A percentile compares a stretch with the other conserved stretches of the same genome.
These are phyloP conservation scores for Molossus molossus DNA, from an alignment of 2,797 vertebrate genomes.

Conservation along the genomic window DNA sequence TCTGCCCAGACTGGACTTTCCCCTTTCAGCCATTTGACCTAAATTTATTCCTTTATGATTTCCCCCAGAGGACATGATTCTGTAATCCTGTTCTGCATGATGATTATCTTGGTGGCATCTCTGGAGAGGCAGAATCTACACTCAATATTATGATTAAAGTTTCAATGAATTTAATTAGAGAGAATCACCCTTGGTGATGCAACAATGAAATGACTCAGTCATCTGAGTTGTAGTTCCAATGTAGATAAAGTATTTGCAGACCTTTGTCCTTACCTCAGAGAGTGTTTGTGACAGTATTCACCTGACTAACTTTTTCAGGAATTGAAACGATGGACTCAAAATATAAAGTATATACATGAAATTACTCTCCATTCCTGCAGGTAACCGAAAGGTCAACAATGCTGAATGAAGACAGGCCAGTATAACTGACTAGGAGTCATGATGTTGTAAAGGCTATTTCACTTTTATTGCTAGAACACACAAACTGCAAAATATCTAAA, in stretches of 20 bases:
- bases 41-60: not conserved
- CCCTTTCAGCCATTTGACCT: not conserved
- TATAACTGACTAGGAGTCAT: not conserved
- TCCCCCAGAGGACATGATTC: not conserved
- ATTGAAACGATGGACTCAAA: not conserved
- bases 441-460: not conserved
- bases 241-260: not conserved
- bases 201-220: not conserved
- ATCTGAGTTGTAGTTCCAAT: not conserved
- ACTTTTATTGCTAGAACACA: not conserved
- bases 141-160: not conserved
- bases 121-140: not conserved
- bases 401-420: not conserved
- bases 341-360: not conserved
- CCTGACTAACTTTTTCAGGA: not conserved
- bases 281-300: not conserved
- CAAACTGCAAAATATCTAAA: not conserved
- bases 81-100: not conserved
- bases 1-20: not conserved
- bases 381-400: not conserved
- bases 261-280: not conserved
- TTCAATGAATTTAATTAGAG: conserved; percentile 74
- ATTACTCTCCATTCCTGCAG: not conserved
- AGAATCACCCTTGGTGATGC: not conserved
- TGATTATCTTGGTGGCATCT: conserved; percentile 30